Conservation (phyloP, 2,888 invertebrate species). For the Dione juno region DNA sequence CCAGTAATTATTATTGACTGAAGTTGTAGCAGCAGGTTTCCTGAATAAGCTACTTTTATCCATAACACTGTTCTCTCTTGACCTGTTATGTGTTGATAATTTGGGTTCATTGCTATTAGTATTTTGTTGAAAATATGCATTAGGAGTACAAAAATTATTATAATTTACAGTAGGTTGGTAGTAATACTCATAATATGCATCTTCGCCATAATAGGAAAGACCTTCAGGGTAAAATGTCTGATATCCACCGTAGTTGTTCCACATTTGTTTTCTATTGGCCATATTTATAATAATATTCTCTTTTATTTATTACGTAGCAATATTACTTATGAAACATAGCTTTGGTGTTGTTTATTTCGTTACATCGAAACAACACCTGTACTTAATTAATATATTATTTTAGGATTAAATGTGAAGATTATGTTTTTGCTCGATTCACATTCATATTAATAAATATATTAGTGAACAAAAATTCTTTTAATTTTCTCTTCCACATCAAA, state of each 20-base stretch:
- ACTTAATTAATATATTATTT: no score
- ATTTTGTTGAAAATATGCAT: conserved; percentile 7
- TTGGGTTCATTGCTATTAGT: not conserved
- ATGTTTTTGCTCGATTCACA: not conserved
- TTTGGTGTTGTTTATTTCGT: not conserved
- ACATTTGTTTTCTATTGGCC: conserved; percentile 4
- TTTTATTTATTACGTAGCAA: not conserved
- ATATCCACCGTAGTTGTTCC: conserved; percentile 9
- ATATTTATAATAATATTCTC: not conserved
- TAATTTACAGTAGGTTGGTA: not conserved
- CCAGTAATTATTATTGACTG: not conserved
- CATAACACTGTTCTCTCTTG: not conserved
- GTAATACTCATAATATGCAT: conserved; percentile 1
- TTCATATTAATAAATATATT: not conserved
- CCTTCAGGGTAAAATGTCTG: conserved; percentile 2
- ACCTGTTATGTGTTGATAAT: not conserved
- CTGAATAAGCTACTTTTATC: conserved; percentile 4
- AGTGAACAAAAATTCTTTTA: no score
- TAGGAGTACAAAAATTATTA: conserved; percentile 2
- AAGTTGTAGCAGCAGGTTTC: not conserved
- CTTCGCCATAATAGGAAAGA: not conserved
- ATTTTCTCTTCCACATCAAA: not conserved
- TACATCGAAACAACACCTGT: no score
- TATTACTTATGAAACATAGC: not conserved
- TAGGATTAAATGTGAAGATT: not conserved